phyloP scores from a whole-genome alignment of 1,140 invertebrate species.

The Radopholus similis region DNA sequence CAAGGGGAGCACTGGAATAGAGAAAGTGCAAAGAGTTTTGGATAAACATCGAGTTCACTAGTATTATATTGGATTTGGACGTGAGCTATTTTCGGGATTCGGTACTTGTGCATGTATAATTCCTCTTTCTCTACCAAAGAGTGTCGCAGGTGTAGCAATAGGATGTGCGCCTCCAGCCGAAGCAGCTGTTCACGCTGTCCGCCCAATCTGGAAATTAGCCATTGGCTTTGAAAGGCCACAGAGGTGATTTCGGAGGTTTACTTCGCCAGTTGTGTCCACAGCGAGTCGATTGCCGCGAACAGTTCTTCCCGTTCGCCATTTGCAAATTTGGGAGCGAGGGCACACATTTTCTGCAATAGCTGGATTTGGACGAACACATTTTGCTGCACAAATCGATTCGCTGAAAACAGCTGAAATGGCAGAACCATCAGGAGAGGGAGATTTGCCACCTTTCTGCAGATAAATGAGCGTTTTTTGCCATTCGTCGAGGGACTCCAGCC shows the following conservation, averaged over 20 bases:
- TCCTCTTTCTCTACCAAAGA: background rate
- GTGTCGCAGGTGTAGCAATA: background rate
- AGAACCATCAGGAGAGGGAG: background rate
- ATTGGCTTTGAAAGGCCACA: background rate
- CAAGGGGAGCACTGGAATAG: background rate
- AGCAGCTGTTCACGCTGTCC: background rate
- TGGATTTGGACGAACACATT: background rate
- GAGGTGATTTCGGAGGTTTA: no score
- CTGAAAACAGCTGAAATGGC: no score
- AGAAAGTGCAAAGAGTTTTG: background rate
- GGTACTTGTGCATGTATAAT: background rate
- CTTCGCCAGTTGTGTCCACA: background rate
- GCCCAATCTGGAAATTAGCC: background rate
- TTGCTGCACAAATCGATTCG: background rate
- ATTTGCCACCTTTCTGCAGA: constrained; percentile 5
- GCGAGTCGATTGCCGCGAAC: background rate
- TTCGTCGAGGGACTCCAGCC: background rate
- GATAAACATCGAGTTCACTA: background rate
- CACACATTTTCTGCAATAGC: background rate
- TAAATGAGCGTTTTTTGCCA: background rate
- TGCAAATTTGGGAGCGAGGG: background rate
- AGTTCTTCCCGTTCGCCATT: background rate
- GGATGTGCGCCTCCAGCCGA: background rate
- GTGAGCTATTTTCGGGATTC: no score
- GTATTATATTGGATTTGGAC: no score